A percentile compares a stretch with the other conserved stretches of the same genome.
Conservation (phyloP, 2,113 vertebrate genomes). For the Astur gentilis region DNA sequence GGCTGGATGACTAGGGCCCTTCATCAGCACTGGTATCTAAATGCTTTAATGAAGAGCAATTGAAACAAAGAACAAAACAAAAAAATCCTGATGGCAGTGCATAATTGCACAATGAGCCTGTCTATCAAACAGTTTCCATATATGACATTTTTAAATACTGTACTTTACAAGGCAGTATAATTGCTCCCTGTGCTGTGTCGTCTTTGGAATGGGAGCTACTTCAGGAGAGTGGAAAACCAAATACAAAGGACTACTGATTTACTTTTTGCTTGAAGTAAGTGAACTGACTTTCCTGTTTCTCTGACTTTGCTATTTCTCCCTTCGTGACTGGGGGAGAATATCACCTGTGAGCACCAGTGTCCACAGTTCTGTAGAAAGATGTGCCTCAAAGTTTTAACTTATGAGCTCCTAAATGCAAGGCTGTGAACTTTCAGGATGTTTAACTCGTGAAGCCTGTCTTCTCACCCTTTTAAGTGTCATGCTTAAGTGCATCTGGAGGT, state of each 20-base stretch:
- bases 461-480: not conserved
- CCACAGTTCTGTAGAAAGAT: not conserved
- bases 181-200: not conserved
- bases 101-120: not conserved
- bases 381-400: not conserved
- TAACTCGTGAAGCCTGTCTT: not conserved
- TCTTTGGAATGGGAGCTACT: slow-evolving; percentile 12
- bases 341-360: not conserved
- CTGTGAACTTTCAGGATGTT: not conserved
- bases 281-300: not conserved
- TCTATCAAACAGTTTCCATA: slow-evolving; percentile 11
- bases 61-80: slow-evolving; percentile 61
- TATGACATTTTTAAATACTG: not conserved
- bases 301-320: not conserved
- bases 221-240: not conserved
- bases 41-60: slow-evolving; percentile 36
- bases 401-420: not conserved
- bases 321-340: not conserved
- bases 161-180: slow-evolving; percentile 31
- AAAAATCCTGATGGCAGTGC: not conserved
- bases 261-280: not conserved
- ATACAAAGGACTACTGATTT: not conserved
- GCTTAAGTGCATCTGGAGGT: not conserved
- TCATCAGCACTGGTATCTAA: not conserved
- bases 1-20: not conserved